phyloP scores from a whole-genome alignment of 2,888 invertebrate genomes.

The Chesias legatella region DNA sequence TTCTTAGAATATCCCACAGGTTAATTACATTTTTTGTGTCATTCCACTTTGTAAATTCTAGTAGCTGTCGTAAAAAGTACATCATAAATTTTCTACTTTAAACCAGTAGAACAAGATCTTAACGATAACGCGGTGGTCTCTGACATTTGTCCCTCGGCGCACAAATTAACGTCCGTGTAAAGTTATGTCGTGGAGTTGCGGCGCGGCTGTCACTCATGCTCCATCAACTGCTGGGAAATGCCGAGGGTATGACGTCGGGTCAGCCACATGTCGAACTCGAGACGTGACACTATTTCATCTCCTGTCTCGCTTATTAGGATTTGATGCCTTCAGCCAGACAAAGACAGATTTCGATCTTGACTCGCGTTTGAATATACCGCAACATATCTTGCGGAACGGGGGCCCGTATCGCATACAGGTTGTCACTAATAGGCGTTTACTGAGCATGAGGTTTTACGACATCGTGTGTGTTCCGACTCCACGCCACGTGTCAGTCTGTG shows the following conservation, averaged over 20 bases:
- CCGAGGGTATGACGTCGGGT: slow-evolving; percentile 73
- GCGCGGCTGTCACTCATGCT: slow-evolving; percentile 76
- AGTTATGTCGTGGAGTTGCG: slow-evolving; percentile 63
- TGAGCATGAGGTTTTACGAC: slow-evolving; percentile 67
- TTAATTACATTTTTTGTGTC: slow-evolving; percentile 48
- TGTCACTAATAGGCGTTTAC: slow-evolving; percentile 77
- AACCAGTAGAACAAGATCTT: slow-evolving; percentile 62
- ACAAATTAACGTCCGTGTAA: slow-evolving; percentile 75
- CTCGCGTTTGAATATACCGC: slow-evolving; percentile 58
- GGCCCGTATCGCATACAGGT: slow-evolving; percentile 71
- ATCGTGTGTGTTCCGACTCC: slow-evolving; percentile 68
- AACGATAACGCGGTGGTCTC: slow-evolving; percentile 59
- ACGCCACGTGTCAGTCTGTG: slow-evolving; percentile 65
- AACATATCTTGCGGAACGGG: slow-evolving; percentile 64
- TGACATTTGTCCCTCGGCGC: slow-evolving; percentile 59
- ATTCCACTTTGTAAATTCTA: slow-evolving; percentile 58
- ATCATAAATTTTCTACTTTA: slow-evolving; percentile 61
- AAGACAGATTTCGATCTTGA: slow-evolving; percentile 62
- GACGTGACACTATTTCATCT: slow-evolving; percentile 73
- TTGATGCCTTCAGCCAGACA: slow-evolving; percentile 60
- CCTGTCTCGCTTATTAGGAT: slow-evolving; percentile 64
- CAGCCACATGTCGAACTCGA: slow-evolving; percentile 69
- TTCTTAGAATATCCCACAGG: slow-evolving; percentile 36
- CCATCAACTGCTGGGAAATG: slow-evolving; percentile 77
- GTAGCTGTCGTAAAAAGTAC: slow-evolving; percentile 66